These are phyloP conservation scores for Xylophagus ater DNA, from an alignment of 2,888 invertebrate species.

Conservation along the genomic window DNA sequence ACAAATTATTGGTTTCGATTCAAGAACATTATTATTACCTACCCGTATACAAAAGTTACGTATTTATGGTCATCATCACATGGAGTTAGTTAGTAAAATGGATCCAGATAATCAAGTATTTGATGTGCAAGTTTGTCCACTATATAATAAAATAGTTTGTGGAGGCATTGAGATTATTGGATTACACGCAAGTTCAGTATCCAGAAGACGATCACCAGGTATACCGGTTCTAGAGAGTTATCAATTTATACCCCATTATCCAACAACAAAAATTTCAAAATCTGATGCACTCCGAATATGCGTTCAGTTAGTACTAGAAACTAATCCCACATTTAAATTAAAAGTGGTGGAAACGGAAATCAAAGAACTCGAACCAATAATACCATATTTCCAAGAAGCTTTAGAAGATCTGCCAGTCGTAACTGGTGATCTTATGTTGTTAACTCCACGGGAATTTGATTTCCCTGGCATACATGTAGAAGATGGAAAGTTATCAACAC, in stretches of 20 bases:
- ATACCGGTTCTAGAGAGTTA: slow-evolving; percentile 70
- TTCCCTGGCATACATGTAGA: slow-evolving; percentile 47
- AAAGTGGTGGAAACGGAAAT: slow-evolving; percentile 49
- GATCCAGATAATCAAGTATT: slow-evolving; percentile 28
- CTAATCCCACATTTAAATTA: slow-evolving; percentile 50
- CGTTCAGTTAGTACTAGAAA: slow-evolving; percentile 64
- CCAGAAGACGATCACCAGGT: slow-evolving; percentile 53
- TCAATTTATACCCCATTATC: slow-evolving; percentile 55
- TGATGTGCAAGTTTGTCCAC: slow-evolving; percentile 30
- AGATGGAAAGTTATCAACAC: slow-evolving; percentile 45
- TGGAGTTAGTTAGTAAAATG: slow-evolving; percentile 40
- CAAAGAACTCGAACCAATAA: slow-evolving; percentile 41
- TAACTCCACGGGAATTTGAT: slow-evolving; percentile 29
- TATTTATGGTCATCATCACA: slow-evolving; percentile 55
- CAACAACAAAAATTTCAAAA: slow-evolving; percentile 22
- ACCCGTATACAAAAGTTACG: slow-evolving; percentile 59
- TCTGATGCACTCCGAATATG: slow-evolving; percentile 47
- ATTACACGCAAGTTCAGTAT: slow-evolving; percentile 63
- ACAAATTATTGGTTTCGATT: slow-evolving; percentile 56
- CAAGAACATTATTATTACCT: slow-evolving; percentile 61
- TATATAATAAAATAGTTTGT: slow-evolving; percentile 41
- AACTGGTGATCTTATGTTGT: slow-evolving; percentile 52
- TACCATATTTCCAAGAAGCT: slow-evolving; percentile 46
- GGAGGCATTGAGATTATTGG: slow-evolving; percentile 72
- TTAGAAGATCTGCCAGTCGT: slow-evolving; percentile 58